Percentiles rank a stretch among this genome's conserved stretches.
phyloP scores from a whole-genome alignment of 2,797 vertebrate species.

The Tenualosa thibaudeaui region DNA sequence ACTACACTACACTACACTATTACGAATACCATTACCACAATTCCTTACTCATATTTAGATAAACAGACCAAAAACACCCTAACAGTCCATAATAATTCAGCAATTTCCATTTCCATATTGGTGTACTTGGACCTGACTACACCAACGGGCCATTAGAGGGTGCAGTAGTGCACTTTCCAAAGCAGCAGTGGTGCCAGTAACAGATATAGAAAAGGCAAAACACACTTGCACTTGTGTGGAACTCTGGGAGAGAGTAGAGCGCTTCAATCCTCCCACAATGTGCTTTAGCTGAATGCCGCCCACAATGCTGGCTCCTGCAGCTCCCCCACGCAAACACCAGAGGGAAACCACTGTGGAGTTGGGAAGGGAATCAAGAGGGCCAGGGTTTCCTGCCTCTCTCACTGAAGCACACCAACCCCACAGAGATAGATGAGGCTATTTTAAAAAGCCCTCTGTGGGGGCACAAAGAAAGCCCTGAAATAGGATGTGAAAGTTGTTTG shows the following conservation, averaged over 20 bases:
- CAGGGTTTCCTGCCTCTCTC: not conserved
- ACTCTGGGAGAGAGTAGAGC: not conserved
- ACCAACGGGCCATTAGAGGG: not conserved
- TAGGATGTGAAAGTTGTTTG: slow-evolving; percentile 2
- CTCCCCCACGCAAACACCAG: not conserved
- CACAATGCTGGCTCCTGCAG: not conserved
- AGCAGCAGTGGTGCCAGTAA: not conserved
- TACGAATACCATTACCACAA: not conserved
- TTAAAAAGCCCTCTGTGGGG: not conserved
- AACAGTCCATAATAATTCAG: not conserved
- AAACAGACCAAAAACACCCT: not conserved
- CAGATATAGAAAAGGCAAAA: not conserved
- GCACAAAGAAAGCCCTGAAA: not conserved
- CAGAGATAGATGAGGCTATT: not conserved
- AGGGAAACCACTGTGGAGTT: not conserved
- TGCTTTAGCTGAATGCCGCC: not conserved
- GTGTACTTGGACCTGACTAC: not conserved
- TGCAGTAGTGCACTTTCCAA: not conserved
- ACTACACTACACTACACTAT: too few relatives aligned
- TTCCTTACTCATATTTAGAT: not conserved
- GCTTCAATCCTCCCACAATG: not conserved
- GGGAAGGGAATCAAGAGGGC: not conserved
- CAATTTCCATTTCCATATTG: not conserved
- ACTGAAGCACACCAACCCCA: not conserved
- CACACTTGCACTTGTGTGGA: not conserved